These are phyloP conservation scores for Phrynocephalus guinanensis DNA, from an alignment of 2,797 vertebrate genomes.

Conservation along the genomic window DNA sequence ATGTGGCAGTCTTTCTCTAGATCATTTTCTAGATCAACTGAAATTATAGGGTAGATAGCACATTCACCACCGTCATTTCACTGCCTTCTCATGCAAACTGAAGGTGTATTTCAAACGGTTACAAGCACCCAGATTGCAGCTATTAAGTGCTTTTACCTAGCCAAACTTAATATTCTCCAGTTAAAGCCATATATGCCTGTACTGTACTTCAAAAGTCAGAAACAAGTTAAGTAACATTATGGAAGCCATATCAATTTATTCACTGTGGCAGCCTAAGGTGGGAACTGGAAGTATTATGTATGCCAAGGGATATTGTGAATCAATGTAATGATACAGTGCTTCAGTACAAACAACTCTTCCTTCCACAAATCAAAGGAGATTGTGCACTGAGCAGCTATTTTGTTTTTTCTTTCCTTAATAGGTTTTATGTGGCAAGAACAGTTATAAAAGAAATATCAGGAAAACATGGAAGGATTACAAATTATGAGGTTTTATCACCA, in stretches of 20 bases:
- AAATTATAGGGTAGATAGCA: not conserved
- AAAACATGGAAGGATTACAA: no score
- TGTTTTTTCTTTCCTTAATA: not conserved
- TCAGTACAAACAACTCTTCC: not conserved
- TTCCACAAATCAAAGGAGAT: not conserved
- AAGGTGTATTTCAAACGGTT: not conserved
- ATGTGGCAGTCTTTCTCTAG: conserved; percentile 17
- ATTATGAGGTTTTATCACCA: no score
- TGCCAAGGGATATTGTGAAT: not conserved
- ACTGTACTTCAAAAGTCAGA: not conserved
- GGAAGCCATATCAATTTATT: not conserved
- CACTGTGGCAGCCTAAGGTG: not conserved
- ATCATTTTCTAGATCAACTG: not conserved
- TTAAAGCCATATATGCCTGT: not conserved
- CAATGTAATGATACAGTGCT: not conserved
- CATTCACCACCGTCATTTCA: not conserved
- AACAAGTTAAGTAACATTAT: not conserved
- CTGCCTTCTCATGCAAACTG: not conserved
- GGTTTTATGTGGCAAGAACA: not conserved
- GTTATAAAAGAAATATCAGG: not conserved
- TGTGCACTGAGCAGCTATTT: not conserved
- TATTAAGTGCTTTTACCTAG: not conserved
- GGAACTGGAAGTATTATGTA: not conserved
- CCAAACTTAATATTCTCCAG: not conserved
- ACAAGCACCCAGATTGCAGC: fast-evolving